Evolutionary conservation across 2,113 vertebrate species (phyloP), one percentile per base, ranked within the genome.

Genomic region (Petroica traversi): DNA sequence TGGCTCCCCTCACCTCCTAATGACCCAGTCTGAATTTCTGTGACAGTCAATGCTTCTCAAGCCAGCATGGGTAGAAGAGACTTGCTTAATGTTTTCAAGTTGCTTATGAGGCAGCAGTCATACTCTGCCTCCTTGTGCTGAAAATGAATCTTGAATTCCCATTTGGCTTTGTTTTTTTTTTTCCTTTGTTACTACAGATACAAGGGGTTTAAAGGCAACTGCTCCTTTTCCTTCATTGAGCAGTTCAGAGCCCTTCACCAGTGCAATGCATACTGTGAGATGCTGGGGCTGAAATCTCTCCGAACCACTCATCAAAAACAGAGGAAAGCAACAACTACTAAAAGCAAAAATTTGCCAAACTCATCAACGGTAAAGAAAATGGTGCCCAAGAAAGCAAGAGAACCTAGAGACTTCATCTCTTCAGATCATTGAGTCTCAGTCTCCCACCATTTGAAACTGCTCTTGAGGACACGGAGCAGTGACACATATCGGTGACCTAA

Each of bases 181-280:
- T n/a, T n/a, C n/a, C n/a, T 91, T 93, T 85, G 96, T 84, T 67
- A 64, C 69, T 98, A 24, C 96, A 99, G 99, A 94, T 99, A 99
- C 97, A 99, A 99, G 87, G 99, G 99, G 48, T 99, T 99, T 97
- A 99, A 98, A 97, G 99, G 99, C 87, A 99, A 99, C 97, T 99
- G 99, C 63, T 98, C 99, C 19, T 98, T 98, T 40, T 99, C 99
- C 34, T 99, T 99, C 98, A 99, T 99, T 6, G 99, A 99, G 71
- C 99, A 99, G 97, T 99, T 99, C 80, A 99, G 98, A 97, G 99
- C 97, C 5, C 97, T 99, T 34, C 99, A 99, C 93, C 99, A 99
- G 97, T 99, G 99, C 95, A 99, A 99, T 97, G 98, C 94, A 72
- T 99, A 98, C 95, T 99, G 99, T 85, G 98, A 99, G 96, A 98